phyloP scores from a whole-genome alignment of 2,888 invertebrate genomes.

The Drosophila mayaguana region DNA sequence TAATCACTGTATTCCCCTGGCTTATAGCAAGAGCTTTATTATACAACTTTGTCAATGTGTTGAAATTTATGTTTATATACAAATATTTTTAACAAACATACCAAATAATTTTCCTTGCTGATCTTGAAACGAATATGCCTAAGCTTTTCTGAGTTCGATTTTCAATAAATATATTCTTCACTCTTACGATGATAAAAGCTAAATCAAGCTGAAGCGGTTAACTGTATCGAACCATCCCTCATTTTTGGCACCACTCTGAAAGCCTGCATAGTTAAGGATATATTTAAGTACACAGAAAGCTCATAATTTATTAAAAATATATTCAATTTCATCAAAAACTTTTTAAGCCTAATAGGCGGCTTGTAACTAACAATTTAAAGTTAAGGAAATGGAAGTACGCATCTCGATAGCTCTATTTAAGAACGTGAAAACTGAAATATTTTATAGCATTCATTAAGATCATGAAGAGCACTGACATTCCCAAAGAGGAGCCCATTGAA shows the following conservation, averaged over 20 bases:
- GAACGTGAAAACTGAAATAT: background rate
- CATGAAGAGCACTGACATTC: conserved; percentile 23
- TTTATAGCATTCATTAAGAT: background rate
- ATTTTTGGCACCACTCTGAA: background rate
- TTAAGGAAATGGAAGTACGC: background rate
- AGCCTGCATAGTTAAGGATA: background rate
- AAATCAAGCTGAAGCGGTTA: background rate
- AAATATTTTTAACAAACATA: too few species aligned
- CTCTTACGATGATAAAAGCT: too few species aligned
- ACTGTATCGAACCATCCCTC: background rate
- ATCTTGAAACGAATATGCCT: too few species aligned
- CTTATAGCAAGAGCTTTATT: too few species aligned
- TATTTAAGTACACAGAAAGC: background rate
- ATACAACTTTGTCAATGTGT: too few species aligned
- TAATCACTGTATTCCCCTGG: too few species aligned
- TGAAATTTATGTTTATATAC: too few species aligned
- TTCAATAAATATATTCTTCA: too few species aligned
- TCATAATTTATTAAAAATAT: conserved; percentile 49
- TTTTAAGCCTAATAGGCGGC: background rate
- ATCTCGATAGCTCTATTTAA: conserved; percentile 35
- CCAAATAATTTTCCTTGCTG: too few species aligned
- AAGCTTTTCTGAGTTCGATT: too few species aligned
- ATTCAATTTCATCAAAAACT: conserved; percentile 19
- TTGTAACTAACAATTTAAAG: conserved; percentile 25
- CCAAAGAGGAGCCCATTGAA: conserved; percentile 1